Evolutionary conservation across 2,888 invertebrate genomes (phyloP), one percentile per base, ranked within the genome.

Genomic region (Hirtodrosophila cameraria): DNA sequence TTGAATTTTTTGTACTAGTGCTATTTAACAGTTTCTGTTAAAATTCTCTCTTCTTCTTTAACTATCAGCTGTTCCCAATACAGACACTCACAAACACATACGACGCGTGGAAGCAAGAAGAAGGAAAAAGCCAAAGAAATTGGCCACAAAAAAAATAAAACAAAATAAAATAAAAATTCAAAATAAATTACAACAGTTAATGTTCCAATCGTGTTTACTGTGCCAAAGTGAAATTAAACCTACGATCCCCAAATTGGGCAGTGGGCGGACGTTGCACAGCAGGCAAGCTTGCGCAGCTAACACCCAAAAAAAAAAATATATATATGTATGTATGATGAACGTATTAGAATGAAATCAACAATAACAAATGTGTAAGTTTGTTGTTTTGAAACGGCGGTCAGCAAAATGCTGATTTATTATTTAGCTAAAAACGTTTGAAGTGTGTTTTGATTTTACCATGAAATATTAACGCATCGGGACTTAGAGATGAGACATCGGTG

Each of bases 221-320:
- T 55, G 63, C 3, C 3, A 25, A 16, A 11, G 16, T 12, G 13
- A n/a, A n/a, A n/a, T n/a, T n/a, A n/a, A n/a, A n/a, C n/a, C n/a
- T 16, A 8, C 18, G 39, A 41, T 50, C 12, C 6, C 36, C 33
- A 18, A 11, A 4, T 28, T 42, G 35, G 31, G 28, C 59, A 30
- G 11, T 39, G 28, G 36, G 28, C 31, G 9, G 16, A 33, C 41
- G 39, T 43, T 28, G 41, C 20, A 27, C 18, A 65, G 25, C 28
- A 41, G 28, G 28, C 30, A 70, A 75, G 69, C 60, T 68, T 72
- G 63, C 65, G 60, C 54, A 64, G 72, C 68, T 63, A 69, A 72
- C 86, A 74, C 75, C 80, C 75, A 78, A 81, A 73, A 75, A 61
- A 64, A 53, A 55, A 45, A 27, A 33, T 31, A 45, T 31, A 59